Percentiles rank a stretch among this genome's conserved stretches.
phyloP scores from a whole-genome alignment of 2,113 vertebrate species.

The Rhipidura dahli region DNA sequence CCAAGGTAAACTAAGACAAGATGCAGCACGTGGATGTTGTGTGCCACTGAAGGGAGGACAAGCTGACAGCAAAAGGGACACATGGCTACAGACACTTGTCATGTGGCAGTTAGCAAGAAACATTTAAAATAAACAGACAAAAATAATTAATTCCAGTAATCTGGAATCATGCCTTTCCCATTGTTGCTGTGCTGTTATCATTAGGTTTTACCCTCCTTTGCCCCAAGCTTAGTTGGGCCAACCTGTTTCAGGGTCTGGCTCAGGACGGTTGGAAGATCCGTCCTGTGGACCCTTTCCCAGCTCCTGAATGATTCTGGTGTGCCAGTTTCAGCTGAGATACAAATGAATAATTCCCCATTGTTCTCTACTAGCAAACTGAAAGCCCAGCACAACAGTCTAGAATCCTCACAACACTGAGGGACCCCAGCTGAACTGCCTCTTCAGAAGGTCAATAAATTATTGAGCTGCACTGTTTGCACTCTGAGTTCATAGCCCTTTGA shows the following conservation, averaged over 20 bases:
- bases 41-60: conserved; percentile 46
- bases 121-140: conserved; percentile 58
- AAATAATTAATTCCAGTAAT: not conserved
- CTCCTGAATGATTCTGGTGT: not conserved
- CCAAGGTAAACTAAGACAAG: conserved; percentile 35
- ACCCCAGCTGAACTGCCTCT: not conserved
- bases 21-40: conserved; percentile 53
- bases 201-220: not conserved
- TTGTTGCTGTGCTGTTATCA: not conserved
- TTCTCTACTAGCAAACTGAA: not conserved
- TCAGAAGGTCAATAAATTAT: not conserved
- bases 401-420: not conserved
- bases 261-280: not conserved
- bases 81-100: conserved; percentile 56
- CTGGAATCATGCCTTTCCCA: not conserved
- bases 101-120: conserved; percentile 61
- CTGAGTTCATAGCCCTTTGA: not conserved
- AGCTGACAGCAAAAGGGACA: conserved; percentile 60
- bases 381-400: not conserved
- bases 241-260: not conserved
- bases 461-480: not conserved
- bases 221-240: not conserved
- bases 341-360: not conserved
- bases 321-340: not conserved
- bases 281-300: not conserved